Conservation (phyloP, 1,140 invertebrate genomes). For the Prorops nasuta region DNA sequence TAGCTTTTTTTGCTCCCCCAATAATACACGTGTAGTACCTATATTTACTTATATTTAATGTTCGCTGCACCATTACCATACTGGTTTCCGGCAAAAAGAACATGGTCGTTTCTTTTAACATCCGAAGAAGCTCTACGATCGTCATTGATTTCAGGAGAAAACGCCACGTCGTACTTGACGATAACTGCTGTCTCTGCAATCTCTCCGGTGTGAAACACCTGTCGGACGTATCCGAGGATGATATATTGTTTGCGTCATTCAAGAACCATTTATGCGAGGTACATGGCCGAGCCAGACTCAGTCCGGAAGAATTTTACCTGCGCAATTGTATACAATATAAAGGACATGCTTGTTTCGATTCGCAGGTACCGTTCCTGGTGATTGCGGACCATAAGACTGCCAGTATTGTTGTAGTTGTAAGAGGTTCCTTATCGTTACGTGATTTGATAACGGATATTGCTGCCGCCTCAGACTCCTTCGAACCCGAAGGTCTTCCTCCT, state of each 20-base stretch:
- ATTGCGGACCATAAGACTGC: slow-evolving; percentile 79
- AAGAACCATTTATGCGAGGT: slow-evolving; percentile 84
- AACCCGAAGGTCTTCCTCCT: slow-evolving; percentile 69
- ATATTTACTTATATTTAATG: too few relatives aligned
- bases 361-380: slow-evolving; percentile 83
- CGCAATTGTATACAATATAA: too few relatives aligned
- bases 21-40: too few relatives aligned
- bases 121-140: too few relatives aligned
- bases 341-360: slow-evolving; percentile 14
- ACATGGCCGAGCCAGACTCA: too few relatives aligned
- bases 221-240: slow-evolving; percentile 71
- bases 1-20: too few relatives aligned
- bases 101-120: too few relatives aligned
- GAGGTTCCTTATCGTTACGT: slow-evolving; percentile 83
- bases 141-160: too few relatives aligned
- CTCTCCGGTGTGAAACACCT: slow-evolving; percentile 79
- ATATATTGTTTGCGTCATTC: slow-evolving; percentile 85
- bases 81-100: too few relatives aligned
- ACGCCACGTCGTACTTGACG: slow-evolving; percentile 70
- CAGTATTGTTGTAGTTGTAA: slow-evolving; percentile 79
- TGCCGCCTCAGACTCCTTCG: slow-evolving; percentile 74
- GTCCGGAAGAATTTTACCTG: too few relatives aligned
- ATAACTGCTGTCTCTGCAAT: slow-evolving; percentile 90
- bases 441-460: slow-evolving; percentile 90
- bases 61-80: too few relatives aligned